A percentile compares a stretch with the other conserved stretches of the same genome.
Evolutionary conservation across 2,797 vertebrate genomes (phyloP).

Genomic region (Arctocebus calabarensis): DNA sequence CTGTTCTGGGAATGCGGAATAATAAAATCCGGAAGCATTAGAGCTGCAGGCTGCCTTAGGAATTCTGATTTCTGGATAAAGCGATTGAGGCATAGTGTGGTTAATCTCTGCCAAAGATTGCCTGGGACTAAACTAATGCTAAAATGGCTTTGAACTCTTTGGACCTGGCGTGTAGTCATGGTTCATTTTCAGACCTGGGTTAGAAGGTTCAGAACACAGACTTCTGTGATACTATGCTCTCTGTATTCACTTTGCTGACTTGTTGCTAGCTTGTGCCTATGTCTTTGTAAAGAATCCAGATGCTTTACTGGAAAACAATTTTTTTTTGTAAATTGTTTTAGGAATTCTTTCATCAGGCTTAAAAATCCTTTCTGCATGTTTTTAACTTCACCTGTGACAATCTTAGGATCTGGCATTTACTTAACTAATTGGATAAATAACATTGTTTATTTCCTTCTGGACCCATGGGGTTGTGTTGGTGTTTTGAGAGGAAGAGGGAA

Average conservation of each 20-base stretch:
- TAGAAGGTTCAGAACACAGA: not conserved
- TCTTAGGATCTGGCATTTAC: not conserved
- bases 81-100: not conserved
- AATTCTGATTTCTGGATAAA: conserved; percentile 59
- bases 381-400: not conserved
- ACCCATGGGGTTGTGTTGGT: not conserved
- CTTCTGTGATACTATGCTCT: not conserved
- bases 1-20: conserved; percentile 39
- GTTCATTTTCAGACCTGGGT: conserved; percentile 23
- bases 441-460: conserved; percentile 25
- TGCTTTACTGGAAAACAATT: not conserved
- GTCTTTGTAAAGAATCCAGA: conserved; percentile 18
- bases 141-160: conserved; percentile 40
- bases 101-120: conserved; percentile 25
- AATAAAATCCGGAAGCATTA: conserved; percentile 16
- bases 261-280: not conserved
- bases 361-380: not conserved
- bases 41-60: not conserved
- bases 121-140: conserved; percentile 25
- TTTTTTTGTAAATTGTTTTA: not conserved
- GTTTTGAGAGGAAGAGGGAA: not conserved
- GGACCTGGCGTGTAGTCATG: not conserved
- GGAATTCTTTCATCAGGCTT: conserved; percentile 10
- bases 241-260: not conserved
- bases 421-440: conserved; percentile 23